Evolutionary conservation across 2,113 vertebrate genomes (phyloP).

Genomic region (Pollachius pollachius): DNA sequence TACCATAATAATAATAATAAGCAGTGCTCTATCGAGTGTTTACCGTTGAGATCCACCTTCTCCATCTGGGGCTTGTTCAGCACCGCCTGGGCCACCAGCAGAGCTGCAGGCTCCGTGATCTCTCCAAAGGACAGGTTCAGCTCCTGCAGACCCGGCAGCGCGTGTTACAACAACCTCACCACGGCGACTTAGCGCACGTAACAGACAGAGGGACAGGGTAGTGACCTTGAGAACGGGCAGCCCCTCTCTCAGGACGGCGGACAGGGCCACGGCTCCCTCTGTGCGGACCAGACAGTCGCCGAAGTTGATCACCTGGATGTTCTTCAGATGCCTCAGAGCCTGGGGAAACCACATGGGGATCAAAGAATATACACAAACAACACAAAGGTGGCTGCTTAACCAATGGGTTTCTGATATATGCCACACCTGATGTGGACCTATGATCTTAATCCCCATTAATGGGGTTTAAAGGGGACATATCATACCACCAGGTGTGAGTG

Average conservation of each 20-base stretch:
- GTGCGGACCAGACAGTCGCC: slow-evolving; percentile 95
- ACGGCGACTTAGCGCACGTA: background rate
- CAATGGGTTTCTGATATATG: no score
- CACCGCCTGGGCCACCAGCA: slow-evolving; percentile 81
- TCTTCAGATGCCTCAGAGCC: slow-evolving; percentile 85
- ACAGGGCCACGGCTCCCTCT: slow-evolving; percentile 87
- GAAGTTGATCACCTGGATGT: slow-evolving; percentile 92
- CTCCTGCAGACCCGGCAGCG: slow-evolving; percentile 70
- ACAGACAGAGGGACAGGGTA: background rate
- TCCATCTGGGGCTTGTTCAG: slow-evolving; percentile 82
- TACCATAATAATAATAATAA: no score
- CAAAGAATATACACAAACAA: no score
- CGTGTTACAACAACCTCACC: background rate
- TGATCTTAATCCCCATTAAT: no score
- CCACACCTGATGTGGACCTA: no score
- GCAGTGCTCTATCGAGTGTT: background rate
- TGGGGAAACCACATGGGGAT: slow-evolving; percentile 33
- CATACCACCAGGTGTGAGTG: no score
- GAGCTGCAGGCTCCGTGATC: slow-evolving; percentile 86
- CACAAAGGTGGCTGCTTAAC: background rate
- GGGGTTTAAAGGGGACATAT: background rate
- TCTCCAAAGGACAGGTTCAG: slow-evolving; percentile 95
- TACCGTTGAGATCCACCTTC: slow-evolving; percentile 94
- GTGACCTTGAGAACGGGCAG: slow-evolving; percentile 87
- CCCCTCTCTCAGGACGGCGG: slow-evolving; percentile 84